Evolutionary conservation across 1,140 invertebrate species (phyloP).

Genomic region (Drosophila arizonae): DNA sequence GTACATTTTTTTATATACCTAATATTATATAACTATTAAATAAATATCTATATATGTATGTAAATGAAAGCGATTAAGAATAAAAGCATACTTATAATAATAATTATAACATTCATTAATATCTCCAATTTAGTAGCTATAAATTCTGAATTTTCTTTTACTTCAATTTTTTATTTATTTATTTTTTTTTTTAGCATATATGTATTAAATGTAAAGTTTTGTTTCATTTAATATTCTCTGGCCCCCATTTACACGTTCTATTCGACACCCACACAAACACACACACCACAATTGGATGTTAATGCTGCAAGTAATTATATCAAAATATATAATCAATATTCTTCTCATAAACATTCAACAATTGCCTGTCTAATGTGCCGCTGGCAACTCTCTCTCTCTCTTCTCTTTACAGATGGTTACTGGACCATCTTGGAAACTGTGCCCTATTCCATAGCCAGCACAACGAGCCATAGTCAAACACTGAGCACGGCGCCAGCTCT

Average conservation of each 20-base stretch:
- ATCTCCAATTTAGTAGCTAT: constrained; percentile 1
- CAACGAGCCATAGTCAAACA: constrained; percentile 40
- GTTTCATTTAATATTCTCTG: constrained; percentile 4
- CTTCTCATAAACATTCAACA: background rate
- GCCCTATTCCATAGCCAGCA: constrained; percentile 68
- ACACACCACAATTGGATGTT: constrained; percentile 52
- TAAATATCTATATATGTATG: constrained; percentile 41
- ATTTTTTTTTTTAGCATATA: background rate
- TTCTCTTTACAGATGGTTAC: constrained; percentile 69
- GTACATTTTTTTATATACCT: constrained; percentile 55
- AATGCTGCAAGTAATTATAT: constrained; percentile 62
- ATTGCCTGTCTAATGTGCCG: constrained; percentile 19
- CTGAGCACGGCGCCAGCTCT: constrained; percentile 43
- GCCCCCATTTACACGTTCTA: constrained; percentile 16
- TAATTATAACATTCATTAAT: constrained; percentile 8
- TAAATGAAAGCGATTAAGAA: constrained; percentile 72
- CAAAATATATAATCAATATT: background rate
- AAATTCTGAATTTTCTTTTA: background rate
- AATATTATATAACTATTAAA: constrained; percentile 30
- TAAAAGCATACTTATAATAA: constrained; percentile 61
- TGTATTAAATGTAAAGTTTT: constrained; percentile 7
- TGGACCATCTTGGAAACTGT: constrained; percentile 81
- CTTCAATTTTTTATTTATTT: background rate
- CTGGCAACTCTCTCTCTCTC: constrained; percentile 15
- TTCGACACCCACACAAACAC: constrained; percentile 19